Evolutionary conservation across 2,797 vertebrate genomes (phyloP), one percentile per base, ranked within the genome.

Genomic region (Clamator glandarius): DNA sequence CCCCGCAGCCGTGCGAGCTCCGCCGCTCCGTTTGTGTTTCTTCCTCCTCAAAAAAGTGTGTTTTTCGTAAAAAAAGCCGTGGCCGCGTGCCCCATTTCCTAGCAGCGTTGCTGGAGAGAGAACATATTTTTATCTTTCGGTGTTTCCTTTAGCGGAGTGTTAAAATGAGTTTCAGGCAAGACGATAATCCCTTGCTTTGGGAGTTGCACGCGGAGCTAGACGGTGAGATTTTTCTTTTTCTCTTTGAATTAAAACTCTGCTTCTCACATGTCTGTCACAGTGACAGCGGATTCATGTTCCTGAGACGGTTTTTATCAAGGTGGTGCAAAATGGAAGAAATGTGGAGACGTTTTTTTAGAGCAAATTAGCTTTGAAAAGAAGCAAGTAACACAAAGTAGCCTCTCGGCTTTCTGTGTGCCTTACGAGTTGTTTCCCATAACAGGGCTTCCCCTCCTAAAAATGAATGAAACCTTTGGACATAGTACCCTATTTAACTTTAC

Each of bases 311-410:
- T 87, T 89, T 55, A 24, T 29, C 28, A 21, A 13, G 1, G 0
- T 21, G 6, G 19, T 15, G 9, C 15, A 66, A 90, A 90, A 25
- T 6, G 7, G 13, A n/a, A 4, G 4, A 23, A 24, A 59, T 36
- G 4, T 19, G 1, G 8, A 9, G 29, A 5, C 35, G 0, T 23
- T 62, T n/a, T 46, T 8, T 39, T 59, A 13, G 3, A 0, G 1
- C 35, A 84, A 96, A 73, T 41, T 19, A 20, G 1, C 4, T 92
- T 73, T 90, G 29, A 63, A 94, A n/a, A 17, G 8, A 16, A 51
- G 48, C 39, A 84, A 92, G 35, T 94, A 90, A 82, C 92, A 94
- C 86, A 95, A 74, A 36, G 62, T 8, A 19, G 19, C 28, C 17
- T 0, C 29, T 70, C 4, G 1, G 8, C 16, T 62, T 17, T 26